Percentiles rank a stretch among this genome's conserved stretches.
phyloP scores from a whole-genome alignment of 2,113 vertebrate genomes.

The Phylloscopus whistleri region DNA sequence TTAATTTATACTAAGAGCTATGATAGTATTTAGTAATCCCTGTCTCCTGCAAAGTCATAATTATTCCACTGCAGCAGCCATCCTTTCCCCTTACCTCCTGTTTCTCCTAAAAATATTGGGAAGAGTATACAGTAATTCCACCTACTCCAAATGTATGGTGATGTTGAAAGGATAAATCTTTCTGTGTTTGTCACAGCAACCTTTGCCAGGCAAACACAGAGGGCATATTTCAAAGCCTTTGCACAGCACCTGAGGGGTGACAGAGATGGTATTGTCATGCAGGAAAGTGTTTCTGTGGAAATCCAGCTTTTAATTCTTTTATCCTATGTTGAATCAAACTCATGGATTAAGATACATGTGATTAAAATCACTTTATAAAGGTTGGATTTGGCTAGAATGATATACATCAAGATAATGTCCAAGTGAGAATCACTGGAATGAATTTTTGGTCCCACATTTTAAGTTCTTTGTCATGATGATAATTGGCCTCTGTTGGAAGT shows the following conservation, averaged over 20 bases:
- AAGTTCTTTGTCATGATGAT: background rate
- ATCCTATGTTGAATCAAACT: background rate
- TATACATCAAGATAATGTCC: background rate
- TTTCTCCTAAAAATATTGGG: background rate
- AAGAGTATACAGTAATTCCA: background rate
- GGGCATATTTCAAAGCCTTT: background rate
- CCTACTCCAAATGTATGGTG: background rate
- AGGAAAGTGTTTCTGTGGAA: background rate
- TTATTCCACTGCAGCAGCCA: background rate
- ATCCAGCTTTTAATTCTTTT: background rate
- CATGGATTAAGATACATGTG: background rate
- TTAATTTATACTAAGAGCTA: background rate
- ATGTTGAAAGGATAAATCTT: background rate
- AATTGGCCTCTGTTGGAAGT: background rate
- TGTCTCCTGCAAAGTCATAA: background rate
- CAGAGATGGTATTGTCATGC: background rate
- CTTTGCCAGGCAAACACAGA: background rate
- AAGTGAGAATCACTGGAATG: background rate
- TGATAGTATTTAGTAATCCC: background rate
- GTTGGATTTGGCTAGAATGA: background rate
- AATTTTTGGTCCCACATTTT: background rate
- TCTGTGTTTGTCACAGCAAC: background rate
- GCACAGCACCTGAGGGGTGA: background rate
- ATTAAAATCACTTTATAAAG: background rate
- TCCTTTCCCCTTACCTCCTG: background rate